Base-by-base conservation (phyloP, 2,888 invertebrate species). In the Lymantria dispar region DNA sequence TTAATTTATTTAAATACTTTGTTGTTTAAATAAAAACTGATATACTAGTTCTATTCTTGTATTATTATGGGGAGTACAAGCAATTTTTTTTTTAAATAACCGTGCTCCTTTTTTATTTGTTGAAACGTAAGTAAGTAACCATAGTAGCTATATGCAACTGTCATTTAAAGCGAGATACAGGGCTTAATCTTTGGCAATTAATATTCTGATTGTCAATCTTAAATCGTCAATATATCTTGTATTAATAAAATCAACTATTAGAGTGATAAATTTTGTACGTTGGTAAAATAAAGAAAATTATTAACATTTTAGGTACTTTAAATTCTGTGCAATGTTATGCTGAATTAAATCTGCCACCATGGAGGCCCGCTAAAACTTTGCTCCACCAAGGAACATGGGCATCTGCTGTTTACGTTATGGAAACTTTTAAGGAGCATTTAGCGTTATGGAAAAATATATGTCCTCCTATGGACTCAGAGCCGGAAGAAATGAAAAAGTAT, bases 381-480 rank as follows among this genome's bases (percentile, higher is more conserved):
- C 52, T 81, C 7, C 79, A 84, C 48, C 77, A 71, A 42, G 84
- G 84, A 8, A 84, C 85, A 0, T 84, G 83, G 83, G 70, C 71
- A n/a, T 82, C 82, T 0, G 48, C 82, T 7, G 74, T 85, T 0
- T 59, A 77, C 38, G 81, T 76, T 30, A 43, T 83, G 42, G 53
- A 67, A 10, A 74, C 75, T 31, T 66, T 70, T 10, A 64, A 64
- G 46, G 55, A 76, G 3, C 78, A 74, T 45, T 50, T 51, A 9
- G 58, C 62, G 11, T 36, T 76, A 45, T 80, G 77, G 54, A 60
- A 64, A 9, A 62, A 77, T 43, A 68, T 65, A 0, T 80, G 73
- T 33, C 75, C 79, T 8, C 49, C 64, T 11, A 43, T 72, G 1
- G 68, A 66, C 11, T 58, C 63, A 3, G 60, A 58, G 44, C 76